Base-by-base conservation (phyloP, 2,113 vertebrate species). In the Alexandromys fortis region DNA sequence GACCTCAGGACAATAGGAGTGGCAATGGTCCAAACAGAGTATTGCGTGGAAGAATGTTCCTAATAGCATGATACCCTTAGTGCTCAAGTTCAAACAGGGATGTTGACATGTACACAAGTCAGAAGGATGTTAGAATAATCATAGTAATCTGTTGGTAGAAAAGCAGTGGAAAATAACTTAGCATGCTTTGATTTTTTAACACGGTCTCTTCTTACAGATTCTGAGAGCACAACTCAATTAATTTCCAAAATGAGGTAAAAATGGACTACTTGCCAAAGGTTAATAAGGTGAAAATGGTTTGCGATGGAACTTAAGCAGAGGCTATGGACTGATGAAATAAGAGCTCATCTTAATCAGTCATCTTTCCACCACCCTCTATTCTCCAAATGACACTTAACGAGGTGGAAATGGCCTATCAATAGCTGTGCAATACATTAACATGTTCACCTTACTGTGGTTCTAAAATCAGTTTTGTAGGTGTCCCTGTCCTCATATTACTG, bases 191-290 rank as follows among this genome's bases (percentile, higher is more conserved):
- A 95, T 77, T 95, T 95, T 55, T 92, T 89, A 94, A 6, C n/a
- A 47, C 4, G 78, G 7, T 83, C 6, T 92, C 86, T 89, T 92
- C 38, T 92, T 85, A 85, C 26, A 90, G 38, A 93, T 83, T 76
- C 89, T 78, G 7, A 79, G 47, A 94, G 33, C 14, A 86, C 47
- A 96, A 76, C 35, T 92, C 81, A 96, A 75, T 93, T 81, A 90
- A 33, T 83, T 90, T 97, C 30, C 70, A 89, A 98, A 95, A 49
- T 86, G 47, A 85, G 11, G 35, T 94, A 72, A 89, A 95, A 97
- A 95, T 78, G 26, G 42, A 65, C 52, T 55, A 4, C 17, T 63
- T 82, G 88, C 19, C 28, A 97, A 77, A 93, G 90, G 26, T 90
- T 93, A 93, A 96, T 93, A 52, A 86, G 33, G 6, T 91, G 68